Evolutionary conservation across 2,113 vertebrate species (phyloP), one percentile per base, ranked within the genome.

Genomic region (Psilopsiagon aurifrons): DNA sequence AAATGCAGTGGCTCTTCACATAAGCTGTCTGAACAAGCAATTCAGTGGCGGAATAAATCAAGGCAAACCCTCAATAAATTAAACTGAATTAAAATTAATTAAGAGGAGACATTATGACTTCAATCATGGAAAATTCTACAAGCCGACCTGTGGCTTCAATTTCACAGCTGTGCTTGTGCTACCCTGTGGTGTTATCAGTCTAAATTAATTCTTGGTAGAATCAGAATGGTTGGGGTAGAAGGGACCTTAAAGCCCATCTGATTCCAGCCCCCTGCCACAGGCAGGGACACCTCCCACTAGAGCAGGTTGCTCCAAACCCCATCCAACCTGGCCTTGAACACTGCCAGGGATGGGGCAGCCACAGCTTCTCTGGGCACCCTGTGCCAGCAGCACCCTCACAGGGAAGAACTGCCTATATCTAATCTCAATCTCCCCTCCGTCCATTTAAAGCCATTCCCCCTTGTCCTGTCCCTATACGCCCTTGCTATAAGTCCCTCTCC

Each of bases 1-100:
- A 86, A 77, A 75, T 1, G 1, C 39, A 41, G 66, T 33, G 44
- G 52, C 69, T 93, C 70, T 79, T 84, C 88, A 84, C 52, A 43
- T 17, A 66, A 86, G 62, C 33, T 2, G 0, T 88, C 35, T 90
- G 60, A 93, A 23, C 3, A 5, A 88, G 77, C 41, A 86, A 75
- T 88, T 90, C 83, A 81, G 62, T 68, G 93, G 41, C 6, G 15
- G 37, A 96, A 92, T 87, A 93, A 96, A 96, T 93, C 94, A 97
- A 82, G 23, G 67, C 69, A 95, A 94, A 73, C 49, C 62, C 73
- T 91, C 77, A 93, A 88, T 94, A 96, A 94, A 96, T 95, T 95
- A 94, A 90, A 94, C 33, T 66, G 88, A 93, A 96, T 96, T 92
- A 92, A 92, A 92, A 93, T 96, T 96, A 96, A 95, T 91, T 90